Evolutionary conservation across 2,888 invertebrate genomes (phyloP), one percentile per base, ranked within the genome.

Genomic region (Troides helena): DNA sequence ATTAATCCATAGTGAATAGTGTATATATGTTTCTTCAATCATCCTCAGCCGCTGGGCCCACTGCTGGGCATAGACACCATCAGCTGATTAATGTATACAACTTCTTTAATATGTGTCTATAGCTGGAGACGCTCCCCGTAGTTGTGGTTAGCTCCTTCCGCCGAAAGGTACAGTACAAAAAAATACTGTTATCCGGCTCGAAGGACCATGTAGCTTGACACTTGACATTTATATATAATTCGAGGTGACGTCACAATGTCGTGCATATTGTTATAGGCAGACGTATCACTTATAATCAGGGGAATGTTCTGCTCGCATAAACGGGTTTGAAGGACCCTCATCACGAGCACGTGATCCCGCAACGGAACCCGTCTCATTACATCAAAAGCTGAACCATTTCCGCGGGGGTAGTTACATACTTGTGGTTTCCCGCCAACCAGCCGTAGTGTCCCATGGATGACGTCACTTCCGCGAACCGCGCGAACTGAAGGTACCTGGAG

Each of bases 391-490:
- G 10, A 53, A 53, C 39, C 39, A 1, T 1, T 39, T 1, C 39
- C 7, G 1, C 1, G 7, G 10, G 1, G 39, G 39, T 10, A 10
- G 14, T 14, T 63, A 62, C 56, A 58, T 72, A 76, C 18, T 70
- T 75, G 21, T 82, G 71, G 23, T 84, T 73, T 0, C 87, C 87
- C 0, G 76, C 75, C 62, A 89, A 72, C 89, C 89, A 90, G 0
- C 89, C 89, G 66, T 83, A 89, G 71, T 89, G 86, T 0, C 81
- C 82, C 81, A 88, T 78, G 0, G 88, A 81, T 0, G 86, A 85
- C 0, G 80, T 65, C 1, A 77, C 74, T 57, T 87, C 86, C 0
- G 83, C 61, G 25, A 85, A 85, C 0, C 86, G 75, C 0, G 85
- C 80, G 69, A 87, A 88, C 25, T 83, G 80, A 0, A 86, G 70